These are phyloP conservation scores for Anseranas semipalmata DNA, from an alignment of 2,113 vertebrate genomes.

Conservation along the genomic window DNA sequence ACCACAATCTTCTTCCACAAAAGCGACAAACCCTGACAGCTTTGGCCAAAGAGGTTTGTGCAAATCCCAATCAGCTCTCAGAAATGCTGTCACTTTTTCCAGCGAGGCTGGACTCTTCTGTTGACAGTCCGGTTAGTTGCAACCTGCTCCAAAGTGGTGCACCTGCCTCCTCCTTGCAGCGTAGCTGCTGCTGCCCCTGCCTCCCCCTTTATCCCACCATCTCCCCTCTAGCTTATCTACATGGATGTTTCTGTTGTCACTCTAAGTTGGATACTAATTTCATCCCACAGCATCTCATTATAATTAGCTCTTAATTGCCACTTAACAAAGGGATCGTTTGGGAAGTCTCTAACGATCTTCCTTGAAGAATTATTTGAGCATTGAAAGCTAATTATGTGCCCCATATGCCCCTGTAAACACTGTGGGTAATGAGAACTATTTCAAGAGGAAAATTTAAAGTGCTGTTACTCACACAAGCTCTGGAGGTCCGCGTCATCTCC, in stretches of 20 bases:
- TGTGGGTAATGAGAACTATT: neutral
- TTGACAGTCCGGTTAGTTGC: neutral
- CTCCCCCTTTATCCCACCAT: neutral
- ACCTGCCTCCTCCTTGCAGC: neutral
- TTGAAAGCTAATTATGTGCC: neutral
- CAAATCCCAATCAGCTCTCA: neutral
- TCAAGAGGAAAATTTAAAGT: slow-evolving; percentile 3
- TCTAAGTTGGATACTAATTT: slow-evolving; percentile 22
- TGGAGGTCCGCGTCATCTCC: neutral
- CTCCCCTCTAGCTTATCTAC: neutral
- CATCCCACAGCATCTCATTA: slow-evolving; percentile 8
- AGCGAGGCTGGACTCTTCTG: neutral
- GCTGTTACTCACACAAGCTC: neutral
- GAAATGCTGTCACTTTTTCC: accelerated
- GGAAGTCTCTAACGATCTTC: slow-evolving; percentile 17
- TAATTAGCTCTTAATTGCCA: slow-evolving; percentile 41
- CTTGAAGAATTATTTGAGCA: neutral
- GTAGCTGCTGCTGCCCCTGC: neutral
- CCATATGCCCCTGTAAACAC: neutral
- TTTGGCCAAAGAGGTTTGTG: neutral
- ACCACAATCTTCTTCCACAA: neutral
- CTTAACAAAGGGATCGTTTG: slow-evolving; percentile 9
- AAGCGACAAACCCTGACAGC: neutral
- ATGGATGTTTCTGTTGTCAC: neutral
- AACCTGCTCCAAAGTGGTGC: neutral